Base-by-base conservation (phyloP, 2,797 vertebrate genomes). In the Uromys caudimaculatus region DNA sequence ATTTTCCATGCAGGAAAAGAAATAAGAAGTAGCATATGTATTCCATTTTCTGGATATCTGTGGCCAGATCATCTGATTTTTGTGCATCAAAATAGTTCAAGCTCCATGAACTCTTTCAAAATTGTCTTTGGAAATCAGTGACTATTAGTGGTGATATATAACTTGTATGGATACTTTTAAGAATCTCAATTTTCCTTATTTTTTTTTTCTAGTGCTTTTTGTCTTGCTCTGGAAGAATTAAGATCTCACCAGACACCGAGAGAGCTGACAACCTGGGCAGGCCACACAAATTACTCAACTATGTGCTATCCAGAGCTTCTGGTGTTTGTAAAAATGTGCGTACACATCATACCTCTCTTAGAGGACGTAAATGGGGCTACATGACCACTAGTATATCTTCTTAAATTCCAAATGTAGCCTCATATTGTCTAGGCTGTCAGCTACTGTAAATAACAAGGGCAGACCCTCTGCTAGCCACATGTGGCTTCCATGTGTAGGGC, bases 401-500 rank as follows among this genome's bases (percentile, higher is more conserved):
- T 96, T 94, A 62, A 16, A 23, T 75, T 81, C 94, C 97, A 95
- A 95, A 91, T 6, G 62, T 50, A 73, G 58, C 19, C 7, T 35
- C 84, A n/a, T 73, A 38, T n/a, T 62, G 0, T 6, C 1, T 16
- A 79, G 41, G 44, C 95, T 7, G 1, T 4, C 32, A 6, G 24
- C 21, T 5, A 27, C 50, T 24, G 41, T 67, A 64, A 78, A 56
- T 41, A 32, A 56, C 86, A 52, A 16, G 41, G 78, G 14, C 6
- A 52, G 27, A 50, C 21, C 21, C 50, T 6, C 62, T 3, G 32
- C 23, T 19, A 56, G 95, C 13, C 83, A 90, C 98, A 98, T 97
- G 75, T 97, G 98, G 95, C 58, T 62, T 47, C 97, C 97, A 97
- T 0, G 81, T 97, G 97, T 58, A 50, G 93, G 1, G 2, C 6